Base-by-base conservation (phyloP, 2,113 vertebrate genomes). In the Phoenicopterus ruber region DNA sequence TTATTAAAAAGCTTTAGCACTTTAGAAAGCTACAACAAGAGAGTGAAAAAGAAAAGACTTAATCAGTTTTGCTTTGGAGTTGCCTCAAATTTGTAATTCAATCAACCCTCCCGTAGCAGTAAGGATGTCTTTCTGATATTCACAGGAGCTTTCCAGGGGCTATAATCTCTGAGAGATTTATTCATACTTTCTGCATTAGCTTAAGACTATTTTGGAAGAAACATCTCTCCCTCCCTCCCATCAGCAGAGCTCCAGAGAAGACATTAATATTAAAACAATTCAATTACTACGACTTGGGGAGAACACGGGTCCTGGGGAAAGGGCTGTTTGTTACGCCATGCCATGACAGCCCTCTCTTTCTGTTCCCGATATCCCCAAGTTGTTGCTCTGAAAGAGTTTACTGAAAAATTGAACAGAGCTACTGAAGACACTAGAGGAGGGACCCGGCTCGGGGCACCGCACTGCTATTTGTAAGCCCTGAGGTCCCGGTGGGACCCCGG, bases 61-160 rank as follows among this genome's bases (percentile, higher is more conserved):
- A 95, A 97, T 97, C 94, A 97, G 91, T 94, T 96, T 95, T 94
- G 85, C 93, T 89, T 86, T 95, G 96, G 95, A 96, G 88, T 95
- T 95, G 93, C 88, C 93, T 96, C 89, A 80, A 93, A 95, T 95
- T 94, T 96, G 96, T 97, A 97, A 97, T 97, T 97, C 96, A 96
- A 92, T 96, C 95, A 95, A 94, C 85, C 38, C 86, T 97, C 94
- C 90, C 79, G 10, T 87, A 82, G 93, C 93, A 94, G 86, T 87
- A 46, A 93, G 94, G 94, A 97, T 92, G 94, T 78, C 94, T 86
- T 93, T 88, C 95, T 87, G 82, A 97, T 92, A 95, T 78, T 95
- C 96, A 88, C 93, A 78, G 78, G 90, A 95, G 96, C 95, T 90
- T 95, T 97, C 97, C 95, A 89, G 67, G 86, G 95, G 94, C 96